A percentile compares a stretch with the other conserved stretches of the same genome.
These are phyloP conservation scores for Tetraneura akinire DNA, from an alignment of 1,140 invertebrate species.

Conservation along the genomic window DNA sequence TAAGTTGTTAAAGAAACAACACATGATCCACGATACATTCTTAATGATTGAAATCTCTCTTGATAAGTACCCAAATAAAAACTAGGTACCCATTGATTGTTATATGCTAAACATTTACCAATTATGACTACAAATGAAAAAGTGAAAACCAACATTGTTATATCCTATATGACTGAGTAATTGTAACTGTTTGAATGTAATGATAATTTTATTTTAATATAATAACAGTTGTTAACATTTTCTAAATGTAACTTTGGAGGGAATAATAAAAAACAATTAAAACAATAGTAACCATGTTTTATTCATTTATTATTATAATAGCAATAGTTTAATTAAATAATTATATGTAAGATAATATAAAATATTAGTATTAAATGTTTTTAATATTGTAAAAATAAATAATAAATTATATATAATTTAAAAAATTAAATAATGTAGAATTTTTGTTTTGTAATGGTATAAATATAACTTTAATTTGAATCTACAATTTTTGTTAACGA, in stretches of 20 bases:
- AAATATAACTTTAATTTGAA: slow-evolving; percentile 9
- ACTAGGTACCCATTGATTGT: slow-evolving; percentile 35
- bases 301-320: neutral
- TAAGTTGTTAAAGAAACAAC: slow-evolving; percentile 12
- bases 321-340: neutral
- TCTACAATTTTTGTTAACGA: slow-evolving; percentile 68
- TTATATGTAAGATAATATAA: neutral
- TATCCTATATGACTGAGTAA: neutral
- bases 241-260: neutral
- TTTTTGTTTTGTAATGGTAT: too few species aligned
- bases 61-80: neutral
- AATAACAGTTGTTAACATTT: neutral
- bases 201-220: neutral
- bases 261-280: neutral
- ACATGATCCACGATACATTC: slow-evolving; percentile 39
- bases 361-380: neutral
- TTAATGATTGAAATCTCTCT: slow-evolving; percentile 23
- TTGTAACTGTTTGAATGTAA: neutral
- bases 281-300: neutral
- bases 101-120: slow-evolving; percentile 9
- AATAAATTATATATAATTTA: neutral
- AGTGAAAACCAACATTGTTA: slow-evolving; percentile 3
- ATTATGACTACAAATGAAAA: neutral
- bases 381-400: neutral
- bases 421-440: neutral